Conservation (phyloP, 2,888 invertebrate species). For the Tuta absoluta region DNA sequence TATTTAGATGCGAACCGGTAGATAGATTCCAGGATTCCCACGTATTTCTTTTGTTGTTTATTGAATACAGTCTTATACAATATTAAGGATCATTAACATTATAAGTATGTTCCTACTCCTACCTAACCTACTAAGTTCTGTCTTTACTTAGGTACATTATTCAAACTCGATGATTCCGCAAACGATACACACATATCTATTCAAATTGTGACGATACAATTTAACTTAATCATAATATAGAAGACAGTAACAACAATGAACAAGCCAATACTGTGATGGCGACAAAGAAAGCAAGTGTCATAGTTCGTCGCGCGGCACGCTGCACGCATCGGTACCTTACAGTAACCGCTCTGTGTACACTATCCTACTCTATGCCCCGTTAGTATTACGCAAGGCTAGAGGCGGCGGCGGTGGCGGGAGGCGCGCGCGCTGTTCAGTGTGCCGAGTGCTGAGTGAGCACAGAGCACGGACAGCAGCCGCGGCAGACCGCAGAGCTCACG, state of each 20-base stretch:
- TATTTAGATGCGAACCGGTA: background rate
- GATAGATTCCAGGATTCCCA: background rate
- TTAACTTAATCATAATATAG: background rate
- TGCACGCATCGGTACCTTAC: conserved; percentile 8
- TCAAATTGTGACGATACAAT: background rate
- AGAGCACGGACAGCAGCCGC: background rate
- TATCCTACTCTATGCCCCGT: conserved; percentile 71
- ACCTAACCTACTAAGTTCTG: no score
- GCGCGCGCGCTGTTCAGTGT: conserved; percentile 58
- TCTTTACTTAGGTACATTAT: no score
- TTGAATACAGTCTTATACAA: no score
- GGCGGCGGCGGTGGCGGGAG: conserved; percentile 55
- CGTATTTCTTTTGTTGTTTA: background rate
- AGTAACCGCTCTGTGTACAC: conserved; percentile 58
- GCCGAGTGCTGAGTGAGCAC: conserved; percentile 43
- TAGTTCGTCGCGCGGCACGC: background rate
- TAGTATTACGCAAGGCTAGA: conserved; percentile 71
- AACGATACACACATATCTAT: background rate
- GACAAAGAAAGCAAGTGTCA: conserved; percentile 4
- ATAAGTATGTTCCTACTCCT: no score
- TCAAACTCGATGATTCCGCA: no score
- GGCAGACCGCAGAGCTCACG: background rate
- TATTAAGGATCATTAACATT: no score
- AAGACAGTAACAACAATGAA: background rate
- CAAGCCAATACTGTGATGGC: conserved; percentile 5